A percentile compares a stretch with the other conserved stretches of the same genome.
These are phyloP conservation scores for Lymantria dispar DNA, from an alignment of 2,888 invertebrate genomes.

Conservation along the genomic window DNA sequence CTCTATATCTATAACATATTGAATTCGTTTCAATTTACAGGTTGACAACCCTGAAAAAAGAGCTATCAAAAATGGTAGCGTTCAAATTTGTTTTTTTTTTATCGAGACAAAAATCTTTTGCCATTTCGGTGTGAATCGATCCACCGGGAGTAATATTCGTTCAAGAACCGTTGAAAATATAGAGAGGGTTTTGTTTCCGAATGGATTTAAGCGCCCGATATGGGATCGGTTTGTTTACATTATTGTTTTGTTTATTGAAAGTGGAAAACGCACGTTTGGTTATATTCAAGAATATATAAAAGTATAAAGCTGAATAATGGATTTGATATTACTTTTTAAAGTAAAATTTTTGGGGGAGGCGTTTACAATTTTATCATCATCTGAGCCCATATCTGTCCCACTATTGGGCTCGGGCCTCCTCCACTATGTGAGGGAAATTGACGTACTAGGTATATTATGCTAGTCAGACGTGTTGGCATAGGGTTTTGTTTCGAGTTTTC, in stretches of 20 bases:
- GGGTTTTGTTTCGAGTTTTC: too few relatives aligned
- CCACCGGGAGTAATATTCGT: slow-evolving; percentile 57
- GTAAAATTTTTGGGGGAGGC: too few relatives aligned
- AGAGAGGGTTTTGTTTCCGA: slow-evolving; percentile 45
- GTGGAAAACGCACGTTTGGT: background rate
- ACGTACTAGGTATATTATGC: too few relatives aligned
- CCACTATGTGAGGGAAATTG: too few relatives aligned
- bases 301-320: background rate
- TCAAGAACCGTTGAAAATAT: slow-evolving; percentile 60
- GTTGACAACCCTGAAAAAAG: slow-evolving; percentile 5
- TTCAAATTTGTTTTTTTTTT: slow-evolving; percentile 44
- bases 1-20: too few relatives aligned
- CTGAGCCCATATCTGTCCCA: too few relatives aligned
- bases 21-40: slow-evolving; percentile 4
- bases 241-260: slow-evolving; percentile 12
- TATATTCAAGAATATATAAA: background rate
- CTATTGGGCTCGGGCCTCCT: too few relatives aligned
- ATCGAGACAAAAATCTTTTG: slow-evolving; percentile 46
- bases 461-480: too few relatives aligned
- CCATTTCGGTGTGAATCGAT: slow-evolving; percentile 44
- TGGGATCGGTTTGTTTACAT: slow-evolving; percentile 24
- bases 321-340: too few relatives aligned
- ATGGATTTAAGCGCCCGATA: slow-evolving; percentile 36
- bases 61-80: slow-evolving; percentile 28
- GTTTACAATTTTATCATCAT: too few relatives aligned